Base-by-base conservation (phyloP, 2,888 invertebrate genomes). In the Pristionchus maxplancki region DNA sequence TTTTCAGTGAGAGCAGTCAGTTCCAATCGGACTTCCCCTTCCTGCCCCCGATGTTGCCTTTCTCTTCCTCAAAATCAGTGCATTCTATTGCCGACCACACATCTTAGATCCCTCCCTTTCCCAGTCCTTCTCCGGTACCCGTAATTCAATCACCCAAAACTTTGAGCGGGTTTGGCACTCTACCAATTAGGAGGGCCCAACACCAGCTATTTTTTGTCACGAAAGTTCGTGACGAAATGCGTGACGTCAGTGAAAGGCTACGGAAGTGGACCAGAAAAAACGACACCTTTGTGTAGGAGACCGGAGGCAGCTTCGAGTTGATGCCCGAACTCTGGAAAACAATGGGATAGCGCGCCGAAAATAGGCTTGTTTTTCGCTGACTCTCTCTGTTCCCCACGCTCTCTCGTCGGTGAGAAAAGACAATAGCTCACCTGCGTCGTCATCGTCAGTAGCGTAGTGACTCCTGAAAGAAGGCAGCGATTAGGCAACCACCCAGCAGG, bases 381-480 rank as follows among this genome's bases (percentile, higher is more conserved):
- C n/a, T n/a, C n/a, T n/a, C n/a, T n/a, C n/a, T n/a, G n/a, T n/a
- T n/a, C n/a, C n/a, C n/a, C n/a, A n/a, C n/a, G n/a, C n/a, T n/a
- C n/a, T n/a, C n/a, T n/a, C n/a, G n/a, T n/a, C n/a, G n/a, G n/a
- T n/a, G n/a, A n/a, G n/a, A n/a, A n/a, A n/a, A n/a, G n/a, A n/a
- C n/a, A n/a, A n/a, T n/a, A n/a, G n/a, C 50, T 88, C 50, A 89
- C 92, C 92, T 92, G 93, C 4, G 94, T 94, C 20, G 98, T 98
- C 98, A 98, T 98, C 88, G 98, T 98, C 91, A 98, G 96, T 81
- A 98, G 96, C 67, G 98, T 98, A 89, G 98, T 98, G 89, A 98
- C 98, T 95, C 98, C 98, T 91, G 88, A 53, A 90, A 90, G 85
- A 53, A 44, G 37, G n/a, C 6, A 88, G 20, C 5, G 6, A 24